Base-by-base conservation (phyloP, 2,888 invertebrate genomes). In the Beris chalybata region DNA sequence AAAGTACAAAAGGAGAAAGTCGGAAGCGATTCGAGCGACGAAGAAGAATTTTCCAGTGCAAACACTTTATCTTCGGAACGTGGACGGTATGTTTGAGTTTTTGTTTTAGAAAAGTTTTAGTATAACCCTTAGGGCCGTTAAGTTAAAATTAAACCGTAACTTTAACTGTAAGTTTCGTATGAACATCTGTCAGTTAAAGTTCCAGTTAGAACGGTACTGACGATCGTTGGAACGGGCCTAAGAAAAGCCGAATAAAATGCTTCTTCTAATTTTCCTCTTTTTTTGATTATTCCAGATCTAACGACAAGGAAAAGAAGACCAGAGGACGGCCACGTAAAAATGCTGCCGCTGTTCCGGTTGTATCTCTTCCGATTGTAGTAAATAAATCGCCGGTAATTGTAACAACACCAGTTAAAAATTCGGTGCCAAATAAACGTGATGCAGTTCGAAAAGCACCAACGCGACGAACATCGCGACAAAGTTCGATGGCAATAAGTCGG, bases 281-380 rank as follows among this genome's bases (percentile, higher is more conserved):
- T 38, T 38, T 9, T 38, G 32, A 38, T 7, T 9, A 22, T 43
- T 69, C 55, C 11, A 70, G 70, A 52, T 71, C 70, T 30, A 57
- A 59, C 12, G 70, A 71, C 5, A 70, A 72, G 13, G 71, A 73
- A 4, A 80, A 80, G 64, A 78, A 82, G 71, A 79, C 79, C 30
- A 81, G 81, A 30, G 82, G 83, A 38, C 76, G 81, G 61, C 83
- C 82, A 15, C 76, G 82, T n/a, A 83, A 83, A 71, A 75, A 74
- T 13, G 78, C 80, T 69, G 72, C 74, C 6, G 70, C 65, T 67
- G 68, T 67, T 31, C 67, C 70, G 15, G 71, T 70, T 31, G 22
- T 22, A 22, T 22, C 22, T 22, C 22, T 22, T 22, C 69, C 71
- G 69, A 56, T 9, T 6, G 11, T 53, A 3, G 57, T 29, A 9